Percentiles rank a stretch among this genome's conserved stretches.
Evolutionary conservation across 2,888 invertebrate genomes (phyloP).

Genomic region (Neoascia interrupta): DNA sequence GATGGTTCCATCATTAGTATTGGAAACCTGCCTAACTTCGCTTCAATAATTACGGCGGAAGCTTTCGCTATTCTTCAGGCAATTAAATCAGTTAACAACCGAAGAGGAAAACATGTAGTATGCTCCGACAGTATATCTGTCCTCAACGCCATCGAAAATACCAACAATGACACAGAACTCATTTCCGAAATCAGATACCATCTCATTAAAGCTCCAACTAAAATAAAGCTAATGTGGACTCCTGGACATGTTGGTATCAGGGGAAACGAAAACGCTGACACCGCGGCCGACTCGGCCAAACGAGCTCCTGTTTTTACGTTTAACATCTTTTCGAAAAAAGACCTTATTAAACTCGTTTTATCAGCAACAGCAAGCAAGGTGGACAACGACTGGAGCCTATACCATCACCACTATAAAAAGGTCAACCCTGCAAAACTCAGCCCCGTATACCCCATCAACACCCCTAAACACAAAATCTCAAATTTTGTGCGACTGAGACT

Average conservation of each 20-base stretch:
- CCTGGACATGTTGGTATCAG: slow-evolving; percentile 34
- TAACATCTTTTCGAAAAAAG: background rate
- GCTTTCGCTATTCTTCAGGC: slow-evolving; percentile 37
- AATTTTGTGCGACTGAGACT: too few relatives aligned
- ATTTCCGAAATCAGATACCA: slow-evolving; percentile 17
- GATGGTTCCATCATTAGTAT: slow-evolving; percentile 18
- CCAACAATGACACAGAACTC: slow-evolving; percentile 17
- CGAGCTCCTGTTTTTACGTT: background rate
- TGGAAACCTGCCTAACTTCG: slow-evolving; percentile 11
- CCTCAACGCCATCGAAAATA: slow-evolving; percentile 28
- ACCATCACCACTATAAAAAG: too few relatives aligned
- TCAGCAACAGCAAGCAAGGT: too few relatives aligned
- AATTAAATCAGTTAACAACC: background rate
- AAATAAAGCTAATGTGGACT: slow-evolving; percentile 34
- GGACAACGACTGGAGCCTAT: too few relatives aligned
- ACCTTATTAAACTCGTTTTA: too few relatives aligned
- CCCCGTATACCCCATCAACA: too few relatives aligned
- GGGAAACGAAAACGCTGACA: slow-evolving; percentile 19
- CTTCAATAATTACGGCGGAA: slow-evolving; percentile 43
- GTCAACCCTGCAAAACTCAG: too few relatives aligned
- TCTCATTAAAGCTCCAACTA: slow-evolving; percentile 8
- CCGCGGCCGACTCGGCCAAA: slow-evolving; percentile 9
- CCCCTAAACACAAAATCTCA: too few relatives aligned
- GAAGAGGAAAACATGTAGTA: slow-evolving; percentile 32
- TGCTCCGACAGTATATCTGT: slow-evolving; percentile 45